phyloP scores from a whole-genome alignment of 2,113 vertebrate genomes.

The Pao palembangensis region DNA sequence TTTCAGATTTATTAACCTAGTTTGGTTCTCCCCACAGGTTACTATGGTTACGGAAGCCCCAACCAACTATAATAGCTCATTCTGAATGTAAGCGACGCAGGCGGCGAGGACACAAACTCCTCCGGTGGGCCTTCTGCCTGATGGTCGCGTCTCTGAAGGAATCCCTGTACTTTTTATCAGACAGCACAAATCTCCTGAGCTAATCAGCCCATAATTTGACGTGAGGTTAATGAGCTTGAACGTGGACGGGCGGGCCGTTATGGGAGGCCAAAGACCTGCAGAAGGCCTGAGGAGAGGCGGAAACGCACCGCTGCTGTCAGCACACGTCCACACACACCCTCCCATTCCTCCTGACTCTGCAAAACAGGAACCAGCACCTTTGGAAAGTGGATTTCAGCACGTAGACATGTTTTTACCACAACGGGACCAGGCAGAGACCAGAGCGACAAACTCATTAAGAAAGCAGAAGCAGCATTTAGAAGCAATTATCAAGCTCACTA shows the following conservation, averaged over 20 bases:
- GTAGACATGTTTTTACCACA: conserved; percentile 5
- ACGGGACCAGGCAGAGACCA: accelerated
- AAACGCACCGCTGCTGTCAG: conserved; percentile 19
- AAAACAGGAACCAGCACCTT: conserved; percentile 8
- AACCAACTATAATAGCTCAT: background rate
- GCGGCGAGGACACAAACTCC: too few species aligned
- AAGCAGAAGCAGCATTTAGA: background rate
- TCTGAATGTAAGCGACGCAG: conserved; percentile 5
- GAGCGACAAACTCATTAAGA: background rate
- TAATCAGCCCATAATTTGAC: conserved; percentile 46
- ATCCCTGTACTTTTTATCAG: conserved; percentile 15
- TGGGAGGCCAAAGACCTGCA: background rate
- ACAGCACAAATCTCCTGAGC: conserved; percentile 48
- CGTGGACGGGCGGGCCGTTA: background rate
- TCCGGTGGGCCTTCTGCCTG: conserved; percentile 27
- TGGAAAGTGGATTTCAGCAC: background rate
- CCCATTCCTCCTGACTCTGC: conserved; percentile 30
- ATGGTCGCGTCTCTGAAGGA: conserved; percentile 28
- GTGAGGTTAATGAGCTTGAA: conserved; percentile 46
- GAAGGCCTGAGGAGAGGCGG: background rate
- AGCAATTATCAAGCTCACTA: background rate
- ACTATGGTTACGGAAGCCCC: background rate
- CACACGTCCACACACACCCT: conserved; percentile 33
- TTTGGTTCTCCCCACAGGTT: background rate
- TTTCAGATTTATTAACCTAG: too few species aligned